Conservation (phyloP, 2,888 invertebrate genomes). For the Terebella lapidaria region DNA sequence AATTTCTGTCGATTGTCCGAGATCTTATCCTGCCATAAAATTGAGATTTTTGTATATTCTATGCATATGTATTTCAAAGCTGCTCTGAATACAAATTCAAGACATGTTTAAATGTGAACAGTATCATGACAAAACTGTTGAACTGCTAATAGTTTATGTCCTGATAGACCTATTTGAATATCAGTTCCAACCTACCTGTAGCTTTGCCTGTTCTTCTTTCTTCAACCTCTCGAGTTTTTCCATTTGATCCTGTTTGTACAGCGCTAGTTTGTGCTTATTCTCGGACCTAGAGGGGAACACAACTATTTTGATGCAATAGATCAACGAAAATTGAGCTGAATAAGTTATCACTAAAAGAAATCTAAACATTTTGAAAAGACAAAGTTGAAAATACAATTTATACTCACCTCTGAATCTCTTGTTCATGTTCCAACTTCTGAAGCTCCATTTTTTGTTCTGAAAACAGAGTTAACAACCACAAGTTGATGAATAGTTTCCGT, state of each 20-base stretch:
- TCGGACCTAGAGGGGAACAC: neutral
- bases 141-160: no score
- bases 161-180: no score
- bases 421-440: constrained; percentile 31
- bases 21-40: neutral
- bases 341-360: no score
- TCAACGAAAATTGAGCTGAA: no score
- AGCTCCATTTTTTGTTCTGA: constrained; percentile 40
- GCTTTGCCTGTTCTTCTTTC: neutral
- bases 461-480: neutral
- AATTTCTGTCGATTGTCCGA: constrained; percentile 15
- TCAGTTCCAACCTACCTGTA: neutral
- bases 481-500: neutral
- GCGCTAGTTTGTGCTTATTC: neutral
- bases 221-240: neutral
- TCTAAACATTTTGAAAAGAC: no score
- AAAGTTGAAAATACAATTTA: no score
- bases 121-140: no score
- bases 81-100: no score
- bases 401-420: constrained; percentile 35
- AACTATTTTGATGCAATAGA: no score
- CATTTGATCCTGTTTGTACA: neutral
- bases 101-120: no score
- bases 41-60: no score
- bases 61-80: no score